Evolutionary conservation across 2,113 vertebrate genomes (phyloP), one percentile per base, ranked within the genome.

Genomic region (Siphamia tubifer): DNA sequence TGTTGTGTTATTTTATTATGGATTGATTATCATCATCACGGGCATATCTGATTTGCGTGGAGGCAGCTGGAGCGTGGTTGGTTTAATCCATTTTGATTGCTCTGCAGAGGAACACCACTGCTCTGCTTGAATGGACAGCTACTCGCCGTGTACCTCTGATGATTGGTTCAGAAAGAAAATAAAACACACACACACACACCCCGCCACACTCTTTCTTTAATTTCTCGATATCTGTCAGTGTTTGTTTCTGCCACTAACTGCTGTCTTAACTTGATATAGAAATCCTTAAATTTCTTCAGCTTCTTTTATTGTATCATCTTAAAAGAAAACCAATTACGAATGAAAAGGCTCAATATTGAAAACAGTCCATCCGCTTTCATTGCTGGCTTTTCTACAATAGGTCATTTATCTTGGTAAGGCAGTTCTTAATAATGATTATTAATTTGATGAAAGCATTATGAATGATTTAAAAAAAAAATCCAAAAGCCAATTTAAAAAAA

Each of bases 1-100:
- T 91, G 89, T 89, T 89, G 75, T 68, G 83, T 89, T 88, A 90
- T 91, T 88, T 87, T 87, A 89, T 90, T 90, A 91, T 90, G 69
- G 88, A 92, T 91, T 91, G 89, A 90, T 91, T 90, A 89, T 90
- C 89, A 91, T 89, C 86, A 91, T 90, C 84, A 87, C 83, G 80
- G 88, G 83, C 85, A 77, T 87, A 87, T 91, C 88, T 89, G 84
- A 90, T 87, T 83, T 87, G 76, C 63, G 77, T 75, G 79, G 77
- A 72, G 76, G 81, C 80, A 84, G 76, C 74, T 81, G 74, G 72
- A 82, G 88, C 78, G 69, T 83, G 78, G 68, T 71, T 40, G 86
- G 47, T 88, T 90, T 90, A 89, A 90, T 91, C 84, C 84, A 85
- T 88, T 91, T 91, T 86, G 83, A 91, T 92, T 90, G 87, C 84